These are phyloP conservation scores for Ibidorhyncha struthersii DNA, from an alignment of 2,113 vertebrate species.

Conservation along the genomic window DNA sequence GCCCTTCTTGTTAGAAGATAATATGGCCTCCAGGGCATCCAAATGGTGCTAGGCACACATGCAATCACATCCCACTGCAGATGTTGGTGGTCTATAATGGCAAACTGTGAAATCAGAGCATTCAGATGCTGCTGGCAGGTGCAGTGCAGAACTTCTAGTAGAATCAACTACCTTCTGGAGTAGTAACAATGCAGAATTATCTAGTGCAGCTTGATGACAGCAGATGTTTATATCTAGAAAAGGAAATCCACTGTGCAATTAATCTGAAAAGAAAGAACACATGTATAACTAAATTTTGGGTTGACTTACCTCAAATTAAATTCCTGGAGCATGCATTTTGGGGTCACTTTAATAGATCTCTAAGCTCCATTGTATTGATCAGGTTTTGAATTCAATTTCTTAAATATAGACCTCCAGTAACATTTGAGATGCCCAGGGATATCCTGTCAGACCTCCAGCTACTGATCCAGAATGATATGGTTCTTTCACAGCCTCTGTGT, in stretches of 20 bases:
- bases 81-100: not conserved
- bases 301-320: not conserved
- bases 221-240: not conserved
- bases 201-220: not conserved
- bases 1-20: not conserved
- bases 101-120: not conserved
- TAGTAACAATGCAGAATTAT: not conserved
- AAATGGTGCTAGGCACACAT: not conserved
- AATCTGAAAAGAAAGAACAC: not conserved
- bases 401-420: not conserved
- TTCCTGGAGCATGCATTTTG: not conserved
- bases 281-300: not conserved
- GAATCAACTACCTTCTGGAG: not conserved
- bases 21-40: not conserved
- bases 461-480: not conserved
- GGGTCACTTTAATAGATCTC: not conserved
- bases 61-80: not conserved
- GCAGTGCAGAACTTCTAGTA: not conserved
- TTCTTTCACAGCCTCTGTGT: not conserved
- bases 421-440: not conserved
- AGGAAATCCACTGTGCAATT: not conserved
- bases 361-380: not conserved
- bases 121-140: not conserved
- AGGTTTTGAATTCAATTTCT: not conserved
- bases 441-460: not conserved